A percentile compares a stretch with the other conserved stretches of the same genome.
These are phyloP conservation scores for Vanessa tameamea DNA, from an alignment of 1,140 invertebrate genomes.

Conservation along the genomic window DNA sequence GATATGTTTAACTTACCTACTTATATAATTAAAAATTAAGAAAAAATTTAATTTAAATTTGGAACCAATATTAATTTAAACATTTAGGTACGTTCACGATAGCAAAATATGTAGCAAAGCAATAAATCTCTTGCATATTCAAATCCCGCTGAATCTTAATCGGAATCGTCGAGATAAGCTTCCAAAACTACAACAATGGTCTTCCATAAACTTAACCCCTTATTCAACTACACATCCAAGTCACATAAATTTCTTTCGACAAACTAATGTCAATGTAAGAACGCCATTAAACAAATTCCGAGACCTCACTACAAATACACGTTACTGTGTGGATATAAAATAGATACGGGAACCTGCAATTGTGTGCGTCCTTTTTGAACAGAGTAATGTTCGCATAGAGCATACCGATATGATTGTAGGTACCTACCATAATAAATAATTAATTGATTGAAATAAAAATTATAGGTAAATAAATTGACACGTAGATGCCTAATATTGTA, in stretches of 20 bases:
- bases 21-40: neutral
- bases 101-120: neutral
- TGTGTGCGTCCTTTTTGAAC: slow-evolving; percentile 46
- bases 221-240: slow-evolving; percentile 74
- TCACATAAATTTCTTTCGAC: slow-evolving; percentile 78
- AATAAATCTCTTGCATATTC: slow-evolving; percentile 49
- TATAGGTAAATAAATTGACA: too few relatives aligned
- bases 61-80: neutral
- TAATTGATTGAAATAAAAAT: too few relatives aligned
- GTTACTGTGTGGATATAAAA: slow-evolving; percentile 53
- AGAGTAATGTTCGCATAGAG: slow-evolving; percentile 42
- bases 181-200: slow-evolving; percentile 65
- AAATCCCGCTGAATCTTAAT: slow-evolving; percentile 35
- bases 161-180: slow-evolving; percentile 46
- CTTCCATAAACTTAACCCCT: slow-evolving; percentile 72
- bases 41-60: neutral
- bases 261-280: slow-evolving; percentile 80
- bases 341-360: slow-evolving; percentile 44
- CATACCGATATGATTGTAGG: neutral
- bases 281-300: slow-evolving; percentile 78
- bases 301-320: slow-evolving; percentile 57
- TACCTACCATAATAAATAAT: neutral
- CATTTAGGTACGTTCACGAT: neutral
- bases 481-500: too few relatives aligned
- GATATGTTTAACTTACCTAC: neutral